These are phyloP conservation scores for Lithobates pipiens DNA, from an alignment of 2,797 vertebrate genomes.

Conservation along the genomic window DNA sequence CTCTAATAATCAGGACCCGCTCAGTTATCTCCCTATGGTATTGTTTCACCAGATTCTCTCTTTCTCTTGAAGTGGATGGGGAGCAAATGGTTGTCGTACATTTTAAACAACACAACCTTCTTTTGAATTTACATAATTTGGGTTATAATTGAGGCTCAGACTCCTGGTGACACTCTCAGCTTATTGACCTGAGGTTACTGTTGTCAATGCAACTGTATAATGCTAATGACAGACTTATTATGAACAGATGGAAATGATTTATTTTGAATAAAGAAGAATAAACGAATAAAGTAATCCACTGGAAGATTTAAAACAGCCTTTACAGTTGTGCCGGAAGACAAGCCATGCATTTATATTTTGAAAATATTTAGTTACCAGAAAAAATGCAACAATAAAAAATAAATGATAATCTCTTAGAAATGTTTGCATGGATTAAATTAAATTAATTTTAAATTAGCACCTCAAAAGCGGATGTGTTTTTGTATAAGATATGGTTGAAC, in stretches of 20 bases:
- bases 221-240: constrained; percentile 62
- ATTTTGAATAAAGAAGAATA: constrained; percentile 56
- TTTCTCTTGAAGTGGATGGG: constrained; percentile 56
- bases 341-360: constrained; percentile 28
- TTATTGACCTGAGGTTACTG: constrained; percentile 61
- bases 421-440: too few species aligned
- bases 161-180: constrained; percentile 62
- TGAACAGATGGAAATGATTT: constrained; percentile 63
- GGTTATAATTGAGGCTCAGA: constrained; percentile 61
- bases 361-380: constrained; percentile 7
- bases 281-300: constrained; percentile 58
- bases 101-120: constrained; percentile 60
- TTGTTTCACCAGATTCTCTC: constrained; percentile 60
- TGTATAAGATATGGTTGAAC: not conserved
- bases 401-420: too few species aligned
- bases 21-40: constrained; percentile 59
- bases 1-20: constrained; percentile 55
- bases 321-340: constrained; percentile 29
- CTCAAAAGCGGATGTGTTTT: not conserved
- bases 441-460: not conserved
- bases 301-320: constrained; percentile 50
- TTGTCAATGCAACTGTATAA: constrained; percentile 61
- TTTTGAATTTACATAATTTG: constrained; percentile 58
- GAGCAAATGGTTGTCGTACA: constrained; percentile 57
- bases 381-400: not conserved